Percentiles rank a stretch among this genome's conserved stretches.
Evolutionary conservation across 2,888 invertebrate genomes (phyloP).

Genomic region (Drosophila anomalata): DNA sequence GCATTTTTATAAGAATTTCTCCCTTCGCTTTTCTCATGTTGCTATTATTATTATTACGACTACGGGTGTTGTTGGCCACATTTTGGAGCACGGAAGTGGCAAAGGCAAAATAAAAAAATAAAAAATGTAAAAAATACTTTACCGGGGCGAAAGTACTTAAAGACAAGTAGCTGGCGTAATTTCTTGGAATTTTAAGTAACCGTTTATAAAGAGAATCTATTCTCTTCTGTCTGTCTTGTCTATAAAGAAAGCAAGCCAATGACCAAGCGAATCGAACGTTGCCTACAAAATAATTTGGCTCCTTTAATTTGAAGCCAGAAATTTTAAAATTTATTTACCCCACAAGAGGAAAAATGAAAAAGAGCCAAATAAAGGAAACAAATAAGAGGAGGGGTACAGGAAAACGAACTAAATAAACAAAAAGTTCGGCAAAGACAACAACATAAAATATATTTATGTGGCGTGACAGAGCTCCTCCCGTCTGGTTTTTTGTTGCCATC

Average conservation of each 20-base stretch:
- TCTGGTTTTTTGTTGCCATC: conserved; percentile 54
- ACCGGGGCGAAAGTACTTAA: background rate
- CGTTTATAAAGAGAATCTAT: background rate
- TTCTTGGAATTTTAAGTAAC: conserved; percentile 42
- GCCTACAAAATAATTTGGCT: conserved; percentile 32
- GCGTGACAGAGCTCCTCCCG: conserved; percentile 46
- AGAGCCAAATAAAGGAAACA: background rate
- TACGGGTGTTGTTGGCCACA: conserved; percentile 41
- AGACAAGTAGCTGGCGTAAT: conserved; percentile 32
- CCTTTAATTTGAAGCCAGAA: conserved; percentile 37
- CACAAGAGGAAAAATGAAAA: conserved; percentile 44
- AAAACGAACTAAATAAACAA: conserved; percentile 24
- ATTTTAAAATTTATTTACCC: conserved; percentile 70
- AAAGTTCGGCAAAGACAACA: conserved; percentile 62
- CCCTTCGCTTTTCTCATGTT: conserved; percentile 13
- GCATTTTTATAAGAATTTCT: conserved; percentile 66
- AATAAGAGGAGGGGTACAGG: background rate
- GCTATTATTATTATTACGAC: conserved; percentile 26
- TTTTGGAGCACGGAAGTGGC: conserved; percentile 69
- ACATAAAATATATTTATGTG: conserved; percentile 73
- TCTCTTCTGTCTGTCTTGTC: background rate
- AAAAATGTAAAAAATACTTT: conserved; percentile 6
- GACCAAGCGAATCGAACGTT: background rate
- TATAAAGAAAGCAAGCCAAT: background rate
- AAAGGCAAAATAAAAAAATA: conserved; percentile 29